Base-by-base conservation (phyloP, 2,888 invertebrate genomes). In the Notodonta dromedarius region DNA sequence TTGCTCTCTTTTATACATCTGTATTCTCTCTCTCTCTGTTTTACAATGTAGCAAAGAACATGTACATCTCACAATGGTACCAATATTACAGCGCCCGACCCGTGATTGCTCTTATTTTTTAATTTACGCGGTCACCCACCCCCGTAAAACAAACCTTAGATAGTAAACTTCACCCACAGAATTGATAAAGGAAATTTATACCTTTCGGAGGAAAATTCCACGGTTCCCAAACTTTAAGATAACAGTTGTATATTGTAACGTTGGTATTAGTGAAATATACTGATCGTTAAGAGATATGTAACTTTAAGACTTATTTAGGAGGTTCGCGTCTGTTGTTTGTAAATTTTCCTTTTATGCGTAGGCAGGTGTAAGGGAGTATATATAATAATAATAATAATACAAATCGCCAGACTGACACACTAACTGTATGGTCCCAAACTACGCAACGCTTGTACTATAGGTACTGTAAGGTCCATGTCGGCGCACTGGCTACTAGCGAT, bases 121-220 rank as follows among this genome's bases (percentile, higher is more conserved):
- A 86, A 88, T 87, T 86, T 85, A 83, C 79, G 75, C 77, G 79
- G 77, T 79, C 74, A 58, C 57, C 70, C 70, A 71, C 71, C 74
- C 70, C 71, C 80, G 80, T 84, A 85, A 87, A 87, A 83, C 80
- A 84, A 86, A 80, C 81, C 78, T 75, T 68, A 82, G 83, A 85
- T 85, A 84, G 77, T 80, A 83, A 86, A 86, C 69, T 86, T 87
- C 77, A 63, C 70, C 77, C 77, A 66, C 80, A 78, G 13, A 80
- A 83, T 83, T 84, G 89, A 88, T 88, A 88, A 85, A 83, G 80
- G 76, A 82, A 86, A 88, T 88, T 89, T 89, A 89, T 88, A 85
- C 82, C 77, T 78, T 71, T 76, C 69, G 68, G 66, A 66, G 75
- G 79, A 79, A 80, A 79, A 80, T 77, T 76, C 80, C 71, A 76